Evolutionary conservation across 2,888 invertebrate genomes (phyloP).

Genomic region (Stenodera caucasica): DNA sequence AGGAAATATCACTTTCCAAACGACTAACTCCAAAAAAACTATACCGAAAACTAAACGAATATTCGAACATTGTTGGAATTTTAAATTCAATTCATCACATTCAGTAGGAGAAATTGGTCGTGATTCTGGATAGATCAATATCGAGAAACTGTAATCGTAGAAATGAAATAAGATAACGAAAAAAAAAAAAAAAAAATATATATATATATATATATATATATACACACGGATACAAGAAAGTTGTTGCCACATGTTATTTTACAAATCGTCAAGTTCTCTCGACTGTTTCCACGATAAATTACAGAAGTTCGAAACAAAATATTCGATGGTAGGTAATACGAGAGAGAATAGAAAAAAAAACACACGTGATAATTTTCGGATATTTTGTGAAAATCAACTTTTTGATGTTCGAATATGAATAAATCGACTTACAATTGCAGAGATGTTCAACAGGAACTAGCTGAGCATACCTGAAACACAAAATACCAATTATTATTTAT

Average conservation of each 20-base stretch:
- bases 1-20: no score
- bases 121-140: conserved; percentile 7
- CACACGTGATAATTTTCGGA: no score
- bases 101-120: not conserved
- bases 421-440: conserved; percentile 3
- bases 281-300: conserved; percentile 14
- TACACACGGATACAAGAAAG: conserved; percentile 6
- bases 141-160: conserved; percentile 1
- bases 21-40: no score
- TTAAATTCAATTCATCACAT: no score
- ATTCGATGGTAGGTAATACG: not conserved
- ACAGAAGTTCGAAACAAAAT: conserved; percentile 11
- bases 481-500: not conserved
- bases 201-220: no score
- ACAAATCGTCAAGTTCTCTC: conserved; percentile 11
- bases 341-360: not conserved
- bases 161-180: conserved; percentile 8
- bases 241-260: conserved; percentile 12
- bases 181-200: no score
- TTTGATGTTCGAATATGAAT: not conserved
- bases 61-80: no score
- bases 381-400: no score
- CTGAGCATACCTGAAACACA: conserved; percentile 8
- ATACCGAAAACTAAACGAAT: no score
- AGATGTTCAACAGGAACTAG: not conserved